Base-by-base conservation (phyloP, 2,888 invertebrate species). In the Mythimna vitellina region DNA sequence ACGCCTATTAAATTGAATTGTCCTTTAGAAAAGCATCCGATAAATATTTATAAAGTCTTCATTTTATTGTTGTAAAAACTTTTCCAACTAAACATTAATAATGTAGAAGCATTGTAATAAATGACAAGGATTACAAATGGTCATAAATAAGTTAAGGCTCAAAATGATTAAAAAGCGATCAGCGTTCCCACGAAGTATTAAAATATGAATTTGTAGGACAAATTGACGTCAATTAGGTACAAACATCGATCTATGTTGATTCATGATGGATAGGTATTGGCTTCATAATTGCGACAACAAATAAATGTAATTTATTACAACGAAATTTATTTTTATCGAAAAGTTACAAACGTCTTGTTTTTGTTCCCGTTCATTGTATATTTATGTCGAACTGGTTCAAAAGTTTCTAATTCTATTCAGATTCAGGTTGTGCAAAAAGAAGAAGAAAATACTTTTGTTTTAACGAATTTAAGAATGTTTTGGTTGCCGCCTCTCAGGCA, bases 101-200 rank as follows among this genome's bases (percentile, higher is more conserved):
- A 71, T 66, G 51, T 57, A 72, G 20, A 56, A 49, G 35, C 57
- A 54, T 56, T 76, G 53, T 76, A 35, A 73, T 66, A 82, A 73
- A 71, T 77, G 64, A 74, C 72, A n/a, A 64, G 58, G 22, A 69
- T 78, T 57, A 82, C 62, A 69, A 79, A 72, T 42, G 61, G 49
- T 67, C 74, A 65, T 56, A 70, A 64, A 65, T 67, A 75, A 76
- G 57, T 57, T 51, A 54, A 60, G 29, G 32, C 60, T 58, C 51
- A 60, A 60, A 73, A 80, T 72, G n/a, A 84, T 84, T 80, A 80
- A 78, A 84, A 82, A 82, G 54, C 69, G 46, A 82, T 84, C 69
- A 82, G 22, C 32, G 49, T 49, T 60, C 17, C 35, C 32, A 56
- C 56, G 35, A 69, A 65, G 10, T 61, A 56, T 70, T 69, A 65